A percentile compares a stretch with the other conserved stretches of the same genome.
Conservation (phyloP, 2,797 vertebrate species). For the Acridotheres tristis region DNA sequence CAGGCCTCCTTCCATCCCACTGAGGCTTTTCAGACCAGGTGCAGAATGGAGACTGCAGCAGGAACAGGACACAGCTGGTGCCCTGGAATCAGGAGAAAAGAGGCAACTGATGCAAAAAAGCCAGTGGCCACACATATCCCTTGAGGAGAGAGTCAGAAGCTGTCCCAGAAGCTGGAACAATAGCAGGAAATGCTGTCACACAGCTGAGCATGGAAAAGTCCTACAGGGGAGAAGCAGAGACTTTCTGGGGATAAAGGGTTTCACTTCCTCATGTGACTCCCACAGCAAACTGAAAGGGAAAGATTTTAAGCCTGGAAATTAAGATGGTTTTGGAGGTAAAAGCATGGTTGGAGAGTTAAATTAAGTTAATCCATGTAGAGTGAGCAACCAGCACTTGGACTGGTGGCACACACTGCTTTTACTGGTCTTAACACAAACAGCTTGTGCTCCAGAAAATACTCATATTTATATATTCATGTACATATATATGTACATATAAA, state of each 20-base stretch:
- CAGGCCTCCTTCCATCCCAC: not conserved
- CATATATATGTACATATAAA: fast-evolving
- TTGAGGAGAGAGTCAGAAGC: not conserved
- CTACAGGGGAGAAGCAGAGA: not conserved
- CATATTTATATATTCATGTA: not conserved
- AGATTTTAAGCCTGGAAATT: not conserved
- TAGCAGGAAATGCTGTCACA: not conserved
- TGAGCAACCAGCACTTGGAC: not conserved
- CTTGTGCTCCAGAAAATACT: not conserved
- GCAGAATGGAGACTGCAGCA: not conserved
- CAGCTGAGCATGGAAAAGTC: not conserved
- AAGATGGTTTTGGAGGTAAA: not conserved
- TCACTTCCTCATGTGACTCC: not conserved
- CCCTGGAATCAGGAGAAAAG: not conserved
- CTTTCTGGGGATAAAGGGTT: not conserved
- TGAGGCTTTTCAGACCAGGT: not conserved
- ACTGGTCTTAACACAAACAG: not conserved
- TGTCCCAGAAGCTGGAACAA: not conserved
- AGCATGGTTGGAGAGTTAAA: not conserved
- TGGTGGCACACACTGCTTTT: not conserved
- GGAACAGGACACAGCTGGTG: not conserved
- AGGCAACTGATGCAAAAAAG: not conserved
- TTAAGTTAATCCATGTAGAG: not conserved
- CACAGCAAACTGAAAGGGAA: not conserved
- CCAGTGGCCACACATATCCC: fast-evolving